Percentiles rank a stretch among this genome's conserved stretches.
Evolutionary conservation across 2,797 vertebrate species (phyloP).

Genomic region (Babyrousa celebensis): DNA sequence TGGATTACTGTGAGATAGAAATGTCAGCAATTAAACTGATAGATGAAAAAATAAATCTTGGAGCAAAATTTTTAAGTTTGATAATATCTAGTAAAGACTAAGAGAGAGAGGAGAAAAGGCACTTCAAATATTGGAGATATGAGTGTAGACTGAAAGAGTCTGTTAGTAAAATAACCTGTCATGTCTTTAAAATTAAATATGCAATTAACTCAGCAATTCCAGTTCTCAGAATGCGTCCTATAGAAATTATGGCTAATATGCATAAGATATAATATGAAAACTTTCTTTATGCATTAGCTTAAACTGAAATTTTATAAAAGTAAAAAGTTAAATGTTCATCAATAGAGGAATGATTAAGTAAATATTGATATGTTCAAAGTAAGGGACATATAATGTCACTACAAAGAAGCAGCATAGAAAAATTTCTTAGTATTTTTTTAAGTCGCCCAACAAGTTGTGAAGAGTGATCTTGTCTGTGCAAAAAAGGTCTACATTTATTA

Average conservation of each 20-base stretch:
- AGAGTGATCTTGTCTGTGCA: background rate
- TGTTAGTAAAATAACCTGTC: background rate
- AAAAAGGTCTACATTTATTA: background rate
- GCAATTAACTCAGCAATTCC: background rate
- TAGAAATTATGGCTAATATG: constrained; percentile 53
- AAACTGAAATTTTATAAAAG: background rate
- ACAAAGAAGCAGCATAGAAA: background rate
- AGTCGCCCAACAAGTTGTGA: background rate
- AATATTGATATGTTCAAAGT: background rate
- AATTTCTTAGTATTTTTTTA: background rate
- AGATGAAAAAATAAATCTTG: constrained; percentile 29
- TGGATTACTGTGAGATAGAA: background rate
- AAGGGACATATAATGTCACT: background rate
- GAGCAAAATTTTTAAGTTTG: background rate
- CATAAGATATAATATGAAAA: background rate
- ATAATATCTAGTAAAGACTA: background rate
- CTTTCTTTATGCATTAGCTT: constrained; percentile 41
- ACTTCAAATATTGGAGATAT: background rate
- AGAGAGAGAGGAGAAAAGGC: background rate
- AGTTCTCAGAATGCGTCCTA: background rate
- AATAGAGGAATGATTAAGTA: background rate
- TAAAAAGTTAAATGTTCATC: background rate
- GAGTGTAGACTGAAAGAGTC: background rate
- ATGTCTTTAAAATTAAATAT: constrained; percentile 54
- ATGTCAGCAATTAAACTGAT: background rate